A percentile compares a stretch with the other conserved stretches of the same genome.
Conservation (phyloP, 2,113 vertebrate genomes). For the Anolis sagrei region DNA sequence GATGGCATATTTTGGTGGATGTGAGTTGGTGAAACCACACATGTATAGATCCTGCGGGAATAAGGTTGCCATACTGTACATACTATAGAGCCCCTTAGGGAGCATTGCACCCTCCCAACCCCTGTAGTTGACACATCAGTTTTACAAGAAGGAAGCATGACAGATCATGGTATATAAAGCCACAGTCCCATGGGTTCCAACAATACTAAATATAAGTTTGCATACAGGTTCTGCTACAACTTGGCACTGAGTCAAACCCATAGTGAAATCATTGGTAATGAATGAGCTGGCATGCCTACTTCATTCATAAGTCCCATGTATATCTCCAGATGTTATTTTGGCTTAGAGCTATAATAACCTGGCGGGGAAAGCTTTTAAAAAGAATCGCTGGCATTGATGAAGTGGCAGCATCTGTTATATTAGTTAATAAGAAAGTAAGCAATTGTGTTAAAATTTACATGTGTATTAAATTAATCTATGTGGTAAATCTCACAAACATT, state of each 20-base stretch:
- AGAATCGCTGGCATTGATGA: constrained; percentile 28
- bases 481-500: no score
- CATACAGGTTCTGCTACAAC: not conserved
- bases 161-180: constrained; percentile 37
- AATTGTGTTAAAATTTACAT: not conserved
- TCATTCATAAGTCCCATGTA: constrained; percentile 35
- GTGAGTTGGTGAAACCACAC: no score
- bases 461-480: no score
- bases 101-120: no score
- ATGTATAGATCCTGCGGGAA: no score
- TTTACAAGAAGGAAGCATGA: constrained; percentile 30
- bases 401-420: constrained; percentile 28
- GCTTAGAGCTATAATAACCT: constrained; percentile 25
- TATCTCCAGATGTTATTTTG: constrained; percentile 33
- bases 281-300: constrained; percentile 25
- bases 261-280: not conserved
- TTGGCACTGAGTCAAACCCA: constrained; percentile 8
- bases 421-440: not conserved
- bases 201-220: not conserved
- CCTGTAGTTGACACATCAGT: no score
- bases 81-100: no score
- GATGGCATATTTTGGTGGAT: no score
- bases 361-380: constrained; percentile 3
- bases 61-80: no score
- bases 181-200: constrained; percentile 34